Percentiles rank a stretch among this genome's conserved stretches.
Evolutionary conservation across 2,113 vertebrate species (phyloP).

Genomic region (Pyrgilauda ruficollis): DNA sequence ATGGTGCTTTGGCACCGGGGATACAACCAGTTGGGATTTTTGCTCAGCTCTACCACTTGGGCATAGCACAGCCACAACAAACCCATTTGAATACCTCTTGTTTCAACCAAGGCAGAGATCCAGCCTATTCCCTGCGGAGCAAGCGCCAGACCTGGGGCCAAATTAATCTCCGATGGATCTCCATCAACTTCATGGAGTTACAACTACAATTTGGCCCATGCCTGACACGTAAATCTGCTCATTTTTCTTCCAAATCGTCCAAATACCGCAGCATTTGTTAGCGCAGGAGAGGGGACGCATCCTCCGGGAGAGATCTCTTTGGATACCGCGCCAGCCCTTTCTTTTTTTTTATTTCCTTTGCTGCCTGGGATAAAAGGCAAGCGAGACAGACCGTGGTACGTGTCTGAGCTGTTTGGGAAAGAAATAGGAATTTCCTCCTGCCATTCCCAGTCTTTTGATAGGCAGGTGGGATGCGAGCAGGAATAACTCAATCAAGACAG

Average conservation of each 20-base stretch:
- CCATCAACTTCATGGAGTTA: slow-evolving; percentile 10
- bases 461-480: slow-evolving; percentile 60
- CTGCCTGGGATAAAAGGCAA: slow-evolving; percentile 40
- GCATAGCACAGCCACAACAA: slow-evolving; percentile 38
- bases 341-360: slow-evolving; percentile 22
- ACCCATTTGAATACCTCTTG: slow-evolving; percentile 15
- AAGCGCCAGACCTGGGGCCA: slow-evolving; percentile 10
- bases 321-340: background rate
- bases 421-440: slow-evolving; percentile 36
- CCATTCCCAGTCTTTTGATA: slow-evolving; percentile 37
- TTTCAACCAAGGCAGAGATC: slow-evolving; percentile 37
- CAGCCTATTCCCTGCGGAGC: background rate
- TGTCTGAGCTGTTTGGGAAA: slow-evolving; percentile 16
- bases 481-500: slow-evolving; percentile 79
- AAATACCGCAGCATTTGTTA: slow-evolving; percentile 2
- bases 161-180: slow-evolving; percentile 33
- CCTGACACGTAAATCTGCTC: background rate
- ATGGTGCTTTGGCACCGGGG: slow-evolving; percentile 1
- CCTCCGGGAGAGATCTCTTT: slow-evolving; percentile 29
- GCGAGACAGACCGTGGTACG: background rate
- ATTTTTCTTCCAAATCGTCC: background rate
- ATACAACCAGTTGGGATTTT: slow-evolving; percentile 33
- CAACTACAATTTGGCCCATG: background rate
- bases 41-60: background rate
- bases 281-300: background rate